phyloP scores from a whole-genome alignment of 2,888 invertebrate genomes.

The Netelia melanura region DNA sequence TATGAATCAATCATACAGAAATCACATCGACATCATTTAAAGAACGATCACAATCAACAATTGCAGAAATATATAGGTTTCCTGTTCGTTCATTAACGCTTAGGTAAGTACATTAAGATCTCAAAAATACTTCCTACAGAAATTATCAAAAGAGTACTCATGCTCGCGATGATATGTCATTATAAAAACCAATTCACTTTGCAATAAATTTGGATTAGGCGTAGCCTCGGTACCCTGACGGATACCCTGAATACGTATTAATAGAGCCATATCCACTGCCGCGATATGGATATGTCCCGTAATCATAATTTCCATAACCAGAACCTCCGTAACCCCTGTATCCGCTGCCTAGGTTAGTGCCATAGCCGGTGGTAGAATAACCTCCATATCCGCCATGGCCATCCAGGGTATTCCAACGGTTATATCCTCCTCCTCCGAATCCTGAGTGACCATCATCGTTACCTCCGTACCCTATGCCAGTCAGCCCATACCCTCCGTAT shows the following conservation, averaged over 20 bases:
- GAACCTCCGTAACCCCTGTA: slow-evolving; percentile 62
- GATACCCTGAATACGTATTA: slow-evolving; percentile 66
- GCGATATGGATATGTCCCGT: slow-evolving; percentile 51
- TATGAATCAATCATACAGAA: slow-evolving; percentile 10
- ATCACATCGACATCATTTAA: background rate
- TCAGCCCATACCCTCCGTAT: slow-evolving; percentile 46
- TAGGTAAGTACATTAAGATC: slow-evolving; percentile 12
- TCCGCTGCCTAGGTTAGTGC: slow-evolving; percentile 79
- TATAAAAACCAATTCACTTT: background rate
- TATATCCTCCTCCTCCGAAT: slow-evolving; percentile 65
- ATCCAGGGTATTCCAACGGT: slow-evolving; percentile 51
- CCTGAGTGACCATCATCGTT: slow-evolving; percentile 69
- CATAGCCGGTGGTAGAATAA: slow-evolving; percentile 81
- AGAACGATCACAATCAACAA: background rate
- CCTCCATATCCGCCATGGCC: slow-evolving; percentile 71
- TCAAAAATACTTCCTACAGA: background rate
- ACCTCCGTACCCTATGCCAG: slow-evolving; percentile 59
- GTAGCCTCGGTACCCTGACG: slow-evolving; percentile 79
- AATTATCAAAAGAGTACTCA: background rate
- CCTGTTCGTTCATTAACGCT: slow-evolving; percentile 13
- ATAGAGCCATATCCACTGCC: slow-evolving; percentile 66
- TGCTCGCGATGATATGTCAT: background rate
- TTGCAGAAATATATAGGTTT: background rate
- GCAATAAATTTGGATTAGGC: slow-evolving; percentile 62
- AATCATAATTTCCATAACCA: slow-evolving; percentile 53